These are phyloP conservation scores for Dermolepida albohirtum DNA, from an alignment of 2,888 invertebrate species.

Conservation along the genomic window DNA sequence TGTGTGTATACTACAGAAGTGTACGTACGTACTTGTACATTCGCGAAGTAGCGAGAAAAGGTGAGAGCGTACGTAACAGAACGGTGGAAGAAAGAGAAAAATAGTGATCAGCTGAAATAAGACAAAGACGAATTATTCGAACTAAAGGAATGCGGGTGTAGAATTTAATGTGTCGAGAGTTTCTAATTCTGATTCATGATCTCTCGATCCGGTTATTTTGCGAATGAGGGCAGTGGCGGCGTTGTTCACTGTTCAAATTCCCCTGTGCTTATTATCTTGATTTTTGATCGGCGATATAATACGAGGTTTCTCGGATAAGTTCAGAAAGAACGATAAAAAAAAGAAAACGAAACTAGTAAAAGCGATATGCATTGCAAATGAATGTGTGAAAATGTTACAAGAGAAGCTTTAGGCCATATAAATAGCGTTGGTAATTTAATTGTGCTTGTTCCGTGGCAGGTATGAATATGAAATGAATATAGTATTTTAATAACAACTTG, in stretches of 20 bases:
- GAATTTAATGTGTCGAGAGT: slow-evolving; percentile 55
- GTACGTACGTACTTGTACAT: no score
- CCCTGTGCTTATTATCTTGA: no score
- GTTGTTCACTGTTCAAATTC: no score
- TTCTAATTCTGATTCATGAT: slow-evolving; percentile 57
- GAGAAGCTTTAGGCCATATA: slow-evolving; percentile 27
- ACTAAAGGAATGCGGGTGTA: slow-evolving; percentile 55
- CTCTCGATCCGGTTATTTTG: slow-evolving; percentile 45
- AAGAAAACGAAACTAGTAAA: not conserved
- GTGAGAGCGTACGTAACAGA: no score
- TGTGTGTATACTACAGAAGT: no score
- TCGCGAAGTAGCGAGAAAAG: no score
- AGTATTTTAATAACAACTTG: no score
- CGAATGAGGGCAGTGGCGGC: slow-evolving; percentile 24
- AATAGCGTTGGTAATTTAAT: slow-evolving; percentile 37
- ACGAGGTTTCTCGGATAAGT: slow-evolving; percentile 10
- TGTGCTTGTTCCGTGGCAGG: not conserved
- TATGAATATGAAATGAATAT: no score
- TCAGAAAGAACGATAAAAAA: slow-evolving; percentile 19
- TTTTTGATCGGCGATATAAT: slow-evolving; percentile 5
- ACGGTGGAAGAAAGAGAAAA: no score
- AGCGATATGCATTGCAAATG: no score
- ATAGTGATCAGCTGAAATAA: no score
- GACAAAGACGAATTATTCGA: no score
- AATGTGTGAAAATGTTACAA: slow-evolving; percentile 18